phyloP scores from a whole-genome alignment of 92 coral and sea anemone genomes.

The Porites evermanni region DNA sequence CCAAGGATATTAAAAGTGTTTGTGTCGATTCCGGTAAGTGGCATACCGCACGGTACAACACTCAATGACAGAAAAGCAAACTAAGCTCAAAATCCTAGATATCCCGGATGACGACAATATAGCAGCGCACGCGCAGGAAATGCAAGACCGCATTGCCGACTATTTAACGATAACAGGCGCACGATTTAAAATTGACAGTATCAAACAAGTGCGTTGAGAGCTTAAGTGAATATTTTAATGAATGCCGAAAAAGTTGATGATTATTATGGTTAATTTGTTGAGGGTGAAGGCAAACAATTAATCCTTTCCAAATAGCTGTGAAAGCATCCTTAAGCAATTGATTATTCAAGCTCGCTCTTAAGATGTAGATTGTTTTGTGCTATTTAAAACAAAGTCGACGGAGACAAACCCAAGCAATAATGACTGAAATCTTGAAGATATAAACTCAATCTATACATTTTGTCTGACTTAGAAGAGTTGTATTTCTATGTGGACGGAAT shows the following conservation, averaged over 20 bases:
- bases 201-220: slow-evolving; percentile 62
- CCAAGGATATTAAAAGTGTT: not conserved
- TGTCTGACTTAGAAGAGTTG: too few relatives aligned
- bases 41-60: slow-evolving; percentile 84
- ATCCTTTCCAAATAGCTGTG: too few relatives aligned
- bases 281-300: too few relatives aligned
- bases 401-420: too few relatives aligned
- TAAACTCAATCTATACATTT: too few relatives aligned
- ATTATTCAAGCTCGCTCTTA: too few relatives aligned
- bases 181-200: slow-evolving; percentile 66
- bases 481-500: too few relatives aligned
- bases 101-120: slow-evolving; percentile 58
- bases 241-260: not conserved
- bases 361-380: too few relatives aligned
- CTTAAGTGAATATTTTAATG: not conserved
- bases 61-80: slow-evolving; percentile 70
- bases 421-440: too few relatives aligned
- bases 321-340: too few relatives aligned
- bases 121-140: slow-evolving; percentile 58
- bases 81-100: slow-evolving; percentile 70
- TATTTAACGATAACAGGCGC: slow-evolving; percentile 70
- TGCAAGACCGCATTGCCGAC: slow-evolving; percentile 64
- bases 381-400: too few relatives aligned
- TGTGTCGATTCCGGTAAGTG: slow-evolving; percentile 55
- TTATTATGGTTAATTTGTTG: too few relatives aligned